A percentile compares a stretch with the other conserved stretches of the same genome.
phyloP scores from a whole-genome alignment of 1,140 invertebrate species.

The Pseudoatta argentina region DNA sequence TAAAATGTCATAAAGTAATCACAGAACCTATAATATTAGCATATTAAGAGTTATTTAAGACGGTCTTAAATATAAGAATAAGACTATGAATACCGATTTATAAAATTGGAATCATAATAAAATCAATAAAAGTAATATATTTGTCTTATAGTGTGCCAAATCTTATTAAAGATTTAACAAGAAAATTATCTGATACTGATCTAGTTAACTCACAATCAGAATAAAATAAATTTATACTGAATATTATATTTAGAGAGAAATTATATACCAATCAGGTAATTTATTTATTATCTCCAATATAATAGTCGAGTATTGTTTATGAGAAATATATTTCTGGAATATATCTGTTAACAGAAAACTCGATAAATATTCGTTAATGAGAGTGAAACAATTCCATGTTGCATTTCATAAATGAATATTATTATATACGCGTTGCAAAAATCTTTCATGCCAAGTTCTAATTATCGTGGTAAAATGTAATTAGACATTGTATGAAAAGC shows the following conservation, averaged over 20 bases:
- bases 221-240: background rate
- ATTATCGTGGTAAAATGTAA: conserved; percentile 43
- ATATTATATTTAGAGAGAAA: background rate
- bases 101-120: background rate
- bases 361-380: conserved; percentile 54
- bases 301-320: conserved; percentile 18
- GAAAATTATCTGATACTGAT: background rate
- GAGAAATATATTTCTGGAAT: conserved; percentile 27
- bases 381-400: background rate
- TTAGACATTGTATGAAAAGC: conserved; percentile 42
- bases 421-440: conserved; percentile 19
- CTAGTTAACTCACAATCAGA: background rate
- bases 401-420: conserved; percentile 41
- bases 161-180: background rate
- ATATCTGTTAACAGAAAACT: conserved; percentile 34
- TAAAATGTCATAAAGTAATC: too few relatives aligned
- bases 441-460: background rate
- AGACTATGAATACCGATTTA: too few relatives aligned
- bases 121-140: background rate
- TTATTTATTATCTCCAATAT: conserved; percentile 29
- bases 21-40: too few relatives aligned
- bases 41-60: too few relatives aligned
- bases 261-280: conserved; percentile 5
- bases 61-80: too few relatives aligned
- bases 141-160: background rate